Evolutionary conservation across 1,140 invertebrate species (phyloP).

Genomic region (Aphaenogaster floridana): DNA sequence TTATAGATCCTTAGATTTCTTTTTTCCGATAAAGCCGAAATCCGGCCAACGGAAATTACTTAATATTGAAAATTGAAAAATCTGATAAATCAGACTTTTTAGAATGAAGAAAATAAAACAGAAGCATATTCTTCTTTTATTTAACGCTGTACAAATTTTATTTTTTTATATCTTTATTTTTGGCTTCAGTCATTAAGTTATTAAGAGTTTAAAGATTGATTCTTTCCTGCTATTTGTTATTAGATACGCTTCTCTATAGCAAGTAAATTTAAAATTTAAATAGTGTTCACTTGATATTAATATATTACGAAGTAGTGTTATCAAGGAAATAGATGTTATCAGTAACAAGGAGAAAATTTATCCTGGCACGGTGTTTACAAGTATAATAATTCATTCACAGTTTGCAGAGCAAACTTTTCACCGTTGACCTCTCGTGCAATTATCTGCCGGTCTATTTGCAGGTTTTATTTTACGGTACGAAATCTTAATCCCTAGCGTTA

Average conservation of each 20-base stretch:
- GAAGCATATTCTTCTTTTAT: background rate
- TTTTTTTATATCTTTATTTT: background rate
- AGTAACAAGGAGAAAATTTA: conserved; percentile 48
- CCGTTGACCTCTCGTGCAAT: conserved; percentile 49
- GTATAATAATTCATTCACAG: conserved; percentile 49
- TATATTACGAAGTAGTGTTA: background rate
- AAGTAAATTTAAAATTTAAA: conserved; percentile 1
- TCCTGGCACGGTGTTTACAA: conserved; percentile 29
- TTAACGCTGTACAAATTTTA: background rate
- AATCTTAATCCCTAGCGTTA: conserved; percentile 56
- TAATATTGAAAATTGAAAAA: background rate
- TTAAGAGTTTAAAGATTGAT: background rate
- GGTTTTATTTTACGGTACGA: conserved; percentile 54
- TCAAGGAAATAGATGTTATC: conserved; percentile 30
- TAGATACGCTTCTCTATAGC: background rate
- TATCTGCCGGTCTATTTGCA: conserved; percentile 38
- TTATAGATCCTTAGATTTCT: background rate
- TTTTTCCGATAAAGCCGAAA: background rate
- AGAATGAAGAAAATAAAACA: background rate
- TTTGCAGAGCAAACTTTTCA: conserved; percentile 39
- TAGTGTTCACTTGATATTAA: background rate
- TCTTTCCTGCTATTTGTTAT: background rate
- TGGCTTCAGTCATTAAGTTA: background rate
- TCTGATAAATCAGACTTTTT: background rate
- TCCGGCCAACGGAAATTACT: background rate